A percentile compares a stretch with the other conserved stretches of the same genome.
These are phyloP conservation scores for Chondrilla cf. caribensis DNA, from an alignment of 37 sponge, comb jelly and placozoan genomes.

Conservation along the genomic window DNA sequence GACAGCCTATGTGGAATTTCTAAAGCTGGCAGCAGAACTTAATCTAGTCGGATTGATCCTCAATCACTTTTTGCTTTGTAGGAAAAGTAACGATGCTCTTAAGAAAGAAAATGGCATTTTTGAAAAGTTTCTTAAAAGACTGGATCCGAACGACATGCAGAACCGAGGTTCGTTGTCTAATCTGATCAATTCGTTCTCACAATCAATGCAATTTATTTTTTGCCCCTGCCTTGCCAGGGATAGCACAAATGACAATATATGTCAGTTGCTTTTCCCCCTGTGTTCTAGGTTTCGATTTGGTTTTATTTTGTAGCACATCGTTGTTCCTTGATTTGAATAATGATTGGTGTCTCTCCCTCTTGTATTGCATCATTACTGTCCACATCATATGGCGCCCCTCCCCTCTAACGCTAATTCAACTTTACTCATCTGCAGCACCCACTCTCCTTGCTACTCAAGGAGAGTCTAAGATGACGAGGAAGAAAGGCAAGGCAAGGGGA, in stretches of 20 bases:
- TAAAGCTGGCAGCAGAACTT: too few species aligned
- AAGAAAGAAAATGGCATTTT: conserved; percentile 76
- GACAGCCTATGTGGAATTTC: neutral
- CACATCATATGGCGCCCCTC: neutral
- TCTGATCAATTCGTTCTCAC: too few species aligned
- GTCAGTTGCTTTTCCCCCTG: too few species aligned
- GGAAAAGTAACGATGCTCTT: conserved; percentile 54
- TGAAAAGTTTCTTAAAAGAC: conserved; percentile 78
- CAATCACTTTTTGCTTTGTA: conserved; percentile 26
- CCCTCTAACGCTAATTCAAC: neutral
- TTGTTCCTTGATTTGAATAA: too few species aligned
- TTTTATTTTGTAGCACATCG: too few species aligned
- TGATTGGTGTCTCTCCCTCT: too few species aligned
- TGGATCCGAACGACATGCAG: conserved; percentile 84
- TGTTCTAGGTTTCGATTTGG: too few species aligned
- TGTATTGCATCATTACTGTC: neutral
- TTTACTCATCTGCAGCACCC: neutral
- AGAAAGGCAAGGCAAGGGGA: conserved; percentile 32
- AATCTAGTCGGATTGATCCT: too few species aligned
- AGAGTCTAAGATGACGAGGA: conserved; percentile 28
- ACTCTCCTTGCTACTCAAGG: conserved; percentile 26
- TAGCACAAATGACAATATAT: neutral
- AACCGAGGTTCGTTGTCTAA: conserved; percentile 23
- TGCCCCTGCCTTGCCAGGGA: too few species aligned
- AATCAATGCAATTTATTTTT: too few species aligned